Evolutionary conservation across 2,113 vertebrate species (phyloP), one percentile per base, ranked within the genome.

Genomic region (Probosciger aterrimus): DNA sequence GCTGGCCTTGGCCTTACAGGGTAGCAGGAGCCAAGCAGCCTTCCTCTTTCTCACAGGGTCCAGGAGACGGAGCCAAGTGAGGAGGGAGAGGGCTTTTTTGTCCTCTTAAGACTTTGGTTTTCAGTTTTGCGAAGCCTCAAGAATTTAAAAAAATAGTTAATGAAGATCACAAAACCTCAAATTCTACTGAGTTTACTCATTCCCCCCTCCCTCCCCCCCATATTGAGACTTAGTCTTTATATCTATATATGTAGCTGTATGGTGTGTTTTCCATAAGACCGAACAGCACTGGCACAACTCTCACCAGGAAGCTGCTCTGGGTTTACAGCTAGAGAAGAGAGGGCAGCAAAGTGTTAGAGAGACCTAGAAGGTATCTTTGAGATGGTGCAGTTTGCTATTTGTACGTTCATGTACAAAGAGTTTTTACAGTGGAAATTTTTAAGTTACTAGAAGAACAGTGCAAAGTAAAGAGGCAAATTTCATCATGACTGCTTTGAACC

Each of bases 161-260:
- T 95, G 87, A 95, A 95, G 95, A 86, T 95, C 90, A 82, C 59
- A 93, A 96, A 97, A 93, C 96, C 94, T 96, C 95, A 94, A 73
- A 96, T 97, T 97, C 94, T 96, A 90, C 78, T 80, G 78, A 83
- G 85, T 97, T 96, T 95, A 90, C 92, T 97, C 96, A 96, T 88
- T 81, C 57, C 3, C 19, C 27, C 25, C 49, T 39, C 3, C 19
- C 39, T 11, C 39, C 30, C 28, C 53, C 57, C 74, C 80, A 73
- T 69, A 82, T 91, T 93, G 87, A 92, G 79, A 59, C 59, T 76
- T 49, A 53, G 53, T 70, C 70, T 95, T 87, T 81, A 19, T 89
- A 82, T 75, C 71, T 96, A 44, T 95, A 70, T 91, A 86, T 90
- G 87, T 96, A 89, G 33, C 65, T 82, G 24, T 82, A 47, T 82